Conservation (phyloP, 2,797 vertebrate genomes). For the Knipowitschia caucasica region DNA sequence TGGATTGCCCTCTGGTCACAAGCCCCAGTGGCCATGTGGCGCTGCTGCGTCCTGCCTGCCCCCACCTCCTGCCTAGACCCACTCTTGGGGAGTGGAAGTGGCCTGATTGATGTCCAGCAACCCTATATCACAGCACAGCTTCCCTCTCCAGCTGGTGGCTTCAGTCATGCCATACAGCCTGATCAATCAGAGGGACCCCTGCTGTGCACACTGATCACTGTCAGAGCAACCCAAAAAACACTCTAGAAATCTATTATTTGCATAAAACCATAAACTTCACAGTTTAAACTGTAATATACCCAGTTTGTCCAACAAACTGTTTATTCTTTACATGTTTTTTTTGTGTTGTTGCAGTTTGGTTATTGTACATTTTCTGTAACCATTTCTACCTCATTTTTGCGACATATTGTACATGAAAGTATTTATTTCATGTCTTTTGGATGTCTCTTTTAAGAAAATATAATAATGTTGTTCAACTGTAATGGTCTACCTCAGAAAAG, state of each 20-base stretch:
- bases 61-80: slow-evolving; percentile 36
- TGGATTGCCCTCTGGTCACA: slow-evolving; percentile 64
- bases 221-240: slow-evolving; percentile 37
- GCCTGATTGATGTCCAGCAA: slow-evolving; percentile 79
- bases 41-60: slow-evolving; percentile 35
- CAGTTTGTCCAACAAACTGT: slow-evolving; percentile 79
- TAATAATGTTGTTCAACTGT: slow-evolving; percentile 93
- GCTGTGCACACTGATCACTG: slow-evolving; percentile 64
- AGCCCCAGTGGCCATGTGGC: slow-evolving; percentile 66
- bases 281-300: slow-evolving; percentile 16
- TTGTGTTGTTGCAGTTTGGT: slow-evolving; percentile 71
- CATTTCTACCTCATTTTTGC: slow-evolving; percentile 99
- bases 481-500: slow-evolving; percentile 99
- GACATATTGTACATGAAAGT: slow-evolving; percentile 96
- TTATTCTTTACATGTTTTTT: slow-evolving; percentile 71
- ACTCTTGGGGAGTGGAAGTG: slow-evolving; percentile 64
- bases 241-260: slow-evolving; percentile 28
- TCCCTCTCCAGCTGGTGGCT: slow-evolving; percentile 75
- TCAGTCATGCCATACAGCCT: slow-evolving; percentile 67
- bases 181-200: slow-evolving; percentile 72
- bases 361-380: slow-evolving; percentile 90
- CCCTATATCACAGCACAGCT: slow-evolving; percentile 69
- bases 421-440: slow-evolving; percentile 97
- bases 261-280: slow-evolving; percentile 19
- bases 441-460: slow-evolving; percentile 86